These are phyloP conservation scores for Momotus momota DNA, from an alignment of 2,797 vertebrate genomes.

Conservation along the genomic window DNA sequence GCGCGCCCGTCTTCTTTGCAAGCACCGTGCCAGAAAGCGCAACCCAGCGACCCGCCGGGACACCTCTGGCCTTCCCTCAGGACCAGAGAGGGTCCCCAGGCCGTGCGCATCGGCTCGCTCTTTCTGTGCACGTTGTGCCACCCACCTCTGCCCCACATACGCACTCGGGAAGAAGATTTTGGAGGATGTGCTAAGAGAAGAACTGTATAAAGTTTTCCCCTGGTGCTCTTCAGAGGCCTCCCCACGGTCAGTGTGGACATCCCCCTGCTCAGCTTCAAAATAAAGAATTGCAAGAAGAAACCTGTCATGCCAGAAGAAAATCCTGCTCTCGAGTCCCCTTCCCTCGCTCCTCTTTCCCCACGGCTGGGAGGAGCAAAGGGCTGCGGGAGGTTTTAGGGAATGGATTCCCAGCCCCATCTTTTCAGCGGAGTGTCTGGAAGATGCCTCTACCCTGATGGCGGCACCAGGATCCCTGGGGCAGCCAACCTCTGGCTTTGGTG, in stretches of 20 bases:
- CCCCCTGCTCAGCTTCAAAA: neutral
- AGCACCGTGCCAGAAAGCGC: rapidly evolving
- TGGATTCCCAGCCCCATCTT: neutral
- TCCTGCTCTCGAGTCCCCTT: neutral
- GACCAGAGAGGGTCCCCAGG: neutral
- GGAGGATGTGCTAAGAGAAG: neutral
- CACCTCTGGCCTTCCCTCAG: neutral
- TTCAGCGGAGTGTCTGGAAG: rapidly evolving
- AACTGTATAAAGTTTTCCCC: neutral
- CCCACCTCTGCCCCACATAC: neutral
- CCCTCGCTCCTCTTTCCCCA: neutral
- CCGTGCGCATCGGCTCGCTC: neutral
- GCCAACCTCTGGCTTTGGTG: rapidly evolving
- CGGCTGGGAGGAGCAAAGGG: neutral
- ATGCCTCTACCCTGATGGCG: rapidly evolving
- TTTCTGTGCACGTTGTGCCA: rapidly evolving
- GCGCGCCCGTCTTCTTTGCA: neutral
- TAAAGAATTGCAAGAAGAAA: neutral
- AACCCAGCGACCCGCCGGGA: neutral
- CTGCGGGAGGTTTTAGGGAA: neutral
- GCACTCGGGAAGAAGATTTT: neutral
- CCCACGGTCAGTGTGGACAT: neutral
- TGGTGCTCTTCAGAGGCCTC: neutral
- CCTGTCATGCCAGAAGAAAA: neutral
- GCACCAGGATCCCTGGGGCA: neutral